Percentiles rank a stretch among this genome's conserved stretches.
These are phyloP conservation scores for Psilopsiagon aurifrons DNA, from an alignment of 2,113 vertebrate genomes.

Conservation along the genomic window DNA sequence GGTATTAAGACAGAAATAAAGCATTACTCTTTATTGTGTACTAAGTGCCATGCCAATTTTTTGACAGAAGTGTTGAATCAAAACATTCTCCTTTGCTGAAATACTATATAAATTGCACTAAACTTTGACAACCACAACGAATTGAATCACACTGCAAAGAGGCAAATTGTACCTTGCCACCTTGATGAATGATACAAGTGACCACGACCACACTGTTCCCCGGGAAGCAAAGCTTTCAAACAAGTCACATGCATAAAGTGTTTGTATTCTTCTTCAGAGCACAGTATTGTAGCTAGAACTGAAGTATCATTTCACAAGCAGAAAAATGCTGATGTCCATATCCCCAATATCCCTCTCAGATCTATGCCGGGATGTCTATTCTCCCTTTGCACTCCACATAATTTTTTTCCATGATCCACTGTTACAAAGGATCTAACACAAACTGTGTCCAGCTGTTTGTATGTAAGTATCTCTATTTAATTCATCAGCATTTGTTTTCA, in stretches of 20 bases:
- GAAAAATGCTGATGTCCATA: slow-evolving; percentile 7
- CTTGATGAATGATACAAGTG: slow-evolving; percentile 13
- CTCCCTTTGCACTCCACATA: neutral
- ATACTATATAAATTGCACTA: slow-evolving; percentile 43
- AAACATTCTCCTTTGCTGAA: slow-evolving; percentile 34
- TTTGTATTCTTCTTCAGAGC: neutral
- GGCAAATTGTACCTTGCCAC: slow-evolving; percentile 39
- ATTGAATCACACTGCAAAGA: slow-evolving; percentile 49
- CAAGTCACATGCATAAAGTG: slow-evolving; percentile 45
- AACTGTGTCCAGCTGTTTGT: neutral
- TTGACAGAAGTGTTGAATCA: slow-evolving; percentile 64
- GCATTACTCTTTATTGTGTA: slow-evolving; percentile 72
- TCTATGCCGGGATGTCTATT: neutral
- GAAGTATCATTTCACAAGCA: slow-evolving; percentile 7
- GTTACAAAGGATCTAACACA: neutral
- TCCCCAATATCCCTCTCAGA: slow-evolving; percentile 33
- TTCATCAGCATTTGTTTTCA: neutral
- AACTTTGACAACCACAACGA: slow-evolving; percentile 35
- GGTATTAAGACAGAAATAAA: slow-evolving; percentile 44
- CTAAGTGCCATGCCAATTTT: slow-evolving; percentile 52
- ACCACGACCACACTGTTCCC: slow-evolving; percentile 53
- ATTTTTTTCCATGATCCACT: neutral
- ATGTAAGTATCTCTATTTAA: neutral
- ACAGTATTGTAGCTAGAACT: neutral
- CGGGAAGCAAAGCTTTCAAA: slow-evolving; percentile 71